Evolutionary conservation across 2,888 invertebrate genomes (phyloP), one percentile per base, ranked within the genome.

Genomic region (Chaetogeoica ovagalla): DNA sequence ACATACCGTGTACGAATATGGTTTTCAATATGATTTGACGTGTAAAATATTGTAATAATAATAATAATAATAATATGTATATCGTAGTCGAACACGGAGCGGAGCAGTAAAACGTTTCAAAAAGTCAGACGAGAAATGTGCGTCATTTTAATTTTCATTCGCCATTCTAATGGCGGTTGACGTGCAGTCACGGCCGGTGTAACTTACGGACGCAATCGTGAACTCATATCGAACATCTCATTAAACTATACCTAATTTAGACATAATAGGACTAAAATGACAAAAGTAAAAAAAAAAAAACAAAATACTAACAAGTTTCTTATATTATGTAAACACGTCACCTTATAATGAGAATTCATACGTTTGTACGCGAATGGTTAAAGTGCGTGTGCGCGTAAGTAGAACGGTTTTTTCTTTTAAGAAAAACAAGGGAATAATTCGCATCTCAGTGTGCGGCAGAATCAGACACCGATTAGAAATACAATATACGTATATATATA

Each of bases 171-270:
- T 7, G 39, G 7, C 6, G 17, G 23, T 30, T 5, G 30, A 4
- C 9, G 62, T n/a, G 19, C 37, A 39, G 63, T 21, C 30, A 73
- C 37, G 30, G 30, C 30, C 30, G 48, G 60, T 52, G 17, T 30
- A 52, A 63, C 52, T 37, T 65, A 65, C 52, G 55, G 39, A 55
- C 17, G 7, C 11, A 39, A 65, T 74, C 63, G 55, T 21, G 65
- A 55, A 55, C 48, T 65, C 17, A 15, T 65, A 74, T 63, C 48
- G 55, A 65, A 65, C 65, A 37, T 52, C 52, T 65, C 65, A 65
- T 74, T 74, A 74, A 21, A 79, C 63, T 52, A 69, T 21, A 39
- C 37, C 52, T 62, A 39, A 79, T 79, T 79, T 70, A 63, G 60
- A 79, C 48, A 55, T 19, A 79, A 70, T 79, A 71, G 39, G 37